These are phyloP conservation scores for Trissoscelio sp. DNA, from an alignment of 2,888 invertebrate species.

Conservation along the genomic window DNA sequence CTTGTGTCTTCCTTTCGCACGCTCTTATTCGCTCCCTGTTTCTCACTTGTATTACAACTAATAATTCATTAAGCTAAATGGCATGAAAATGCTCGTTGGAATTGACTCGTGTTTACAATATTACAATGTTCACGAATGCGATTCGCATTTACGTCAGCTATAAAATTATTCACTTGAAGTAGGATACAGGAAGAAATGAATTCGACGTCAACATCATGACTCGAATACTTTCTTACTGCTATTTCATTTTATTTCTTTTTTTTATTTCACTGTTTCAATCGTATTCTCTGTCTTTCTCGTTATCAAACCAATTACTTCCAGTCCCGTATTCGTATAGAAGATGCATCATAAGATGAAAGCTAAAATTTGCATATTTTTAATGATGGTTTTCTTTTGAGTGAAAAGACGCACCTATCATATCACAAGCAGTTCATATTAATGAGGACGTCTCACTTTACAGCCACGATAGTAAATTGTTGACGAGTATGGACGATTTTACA, in stretches of 20 bases:
- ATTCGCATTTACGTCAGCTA: slow-evolving; percentile 68
- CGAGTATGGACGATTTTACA: slow-evolving; percentile 57
- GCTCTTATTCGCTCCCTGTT: slow-evolving; percentile 45
- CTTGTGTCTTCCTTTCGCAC: slow-evolving; percentile 39
- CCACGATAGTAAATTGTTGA: slow-evolving; percentile 60
- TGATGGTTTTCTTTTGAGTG: slow-evolving; percentile 32
- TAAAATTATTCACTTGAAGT: slow-evolving; percentile 45
- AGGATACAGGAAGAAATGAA: slow-evolving; percentile 71
- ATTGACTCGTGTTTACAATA: slow-evolving; percentile 83
- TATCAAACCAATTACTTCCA: slow-evolving; percentile 41
- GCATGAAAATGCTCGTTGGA: slow-evolving; percentile 83
- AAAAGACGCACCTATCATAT: slow-evolving; percentile 59
- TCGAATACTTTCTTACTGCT: slow-evolving; percentile 46
- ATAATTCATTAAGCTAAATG: slow-evolving; percentile 82
- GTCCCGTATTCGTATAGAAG: slow-evolving; percentile 30
- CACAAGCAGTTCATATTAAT: slow-evolving; percentile 65
- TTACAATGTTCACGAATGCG: slow-evolving; percentile 71
- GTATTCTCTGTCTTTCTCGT: background rate
- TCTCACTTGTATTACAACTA: slow-evolving; percentile 74
- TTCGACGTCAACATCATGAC: slow-evolving; percentile 74
- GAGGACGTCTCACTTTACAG: slow-evolving; percentile 65
- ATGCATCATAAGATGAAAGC: slow-evolving; percentile 41
- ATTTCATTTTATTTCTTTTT: slow-evolving; percentile 19
- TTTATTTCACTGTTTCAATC: slow-evolving; percentile 42
- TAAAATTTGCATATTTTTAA: slow-evolving; percentile 27